Evolutionary conservation across 2,797 vertebrate genomes (phyloP).

Genomic region (Threskiornis aethiopicus): DNA sequence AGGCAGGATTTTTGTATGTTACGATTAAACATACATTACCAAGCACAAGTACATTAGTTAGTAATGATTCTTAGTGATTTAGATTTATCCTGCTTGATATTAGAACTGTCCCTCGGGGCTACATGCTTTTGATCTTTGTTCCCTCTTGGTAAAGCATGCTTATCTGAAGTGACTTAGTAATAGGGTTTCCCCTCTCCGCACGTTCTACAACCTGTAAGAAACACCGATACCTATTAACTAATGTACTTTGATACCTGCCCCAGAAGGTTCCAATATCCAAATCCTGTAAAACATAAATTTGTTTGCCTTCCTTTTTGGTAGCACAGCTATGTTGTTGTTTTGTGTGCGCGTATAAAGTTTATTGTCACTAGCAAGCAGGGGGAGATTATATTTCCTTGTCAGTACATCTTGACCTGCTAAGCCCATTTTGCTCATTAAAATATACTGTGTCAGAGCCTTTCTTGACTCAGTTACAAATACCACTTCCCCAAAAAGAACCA

Average conservation of each 20-base stretch:
- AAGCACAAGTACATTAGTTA: conserved; percentile 11
- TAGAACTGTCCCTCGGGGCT: background rate
- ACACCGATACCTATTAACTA: background rate
- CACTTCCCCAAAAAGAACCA: background rate
- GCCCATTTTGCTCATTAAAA: conserved; percentile 61
- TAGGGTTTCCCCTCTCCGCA: background rate
- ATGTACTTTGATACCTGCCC: background rate
- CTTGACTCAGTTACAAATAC: background rate
- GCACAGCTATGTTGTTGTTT: background rate
- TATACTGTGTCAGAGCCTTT: background rate
- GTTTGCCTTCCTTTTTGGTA: background rate
- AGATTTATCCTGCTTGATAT: conserved; percentile 55
- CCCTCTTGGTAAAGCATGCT: background rate
- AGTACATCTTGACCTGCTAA: conserved; percentile 33
- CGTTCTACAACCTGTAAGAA: background rate
- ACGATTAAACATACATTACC: conserved; percentile 20
- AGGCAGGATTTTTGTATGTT: background rate
- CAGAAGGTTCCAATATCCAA: conserved; percentile 1
- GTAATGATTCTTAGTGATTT: conserved; percentile 42
- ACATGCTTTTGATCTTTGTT: conserved; percentile 36
- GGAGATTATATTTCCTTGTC: conserved; percentile 27
- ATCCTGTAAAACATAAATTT: background rate
- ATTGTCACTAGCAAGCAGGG: background rate
- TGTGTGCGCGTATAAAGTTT: background rate
- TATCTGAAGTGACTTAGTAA: conserved; percentile 7